Evolutionary conservation across 2,888 invertebrate genomes (phyloP).

Genomic region (Apotomis capreana): DNA sequence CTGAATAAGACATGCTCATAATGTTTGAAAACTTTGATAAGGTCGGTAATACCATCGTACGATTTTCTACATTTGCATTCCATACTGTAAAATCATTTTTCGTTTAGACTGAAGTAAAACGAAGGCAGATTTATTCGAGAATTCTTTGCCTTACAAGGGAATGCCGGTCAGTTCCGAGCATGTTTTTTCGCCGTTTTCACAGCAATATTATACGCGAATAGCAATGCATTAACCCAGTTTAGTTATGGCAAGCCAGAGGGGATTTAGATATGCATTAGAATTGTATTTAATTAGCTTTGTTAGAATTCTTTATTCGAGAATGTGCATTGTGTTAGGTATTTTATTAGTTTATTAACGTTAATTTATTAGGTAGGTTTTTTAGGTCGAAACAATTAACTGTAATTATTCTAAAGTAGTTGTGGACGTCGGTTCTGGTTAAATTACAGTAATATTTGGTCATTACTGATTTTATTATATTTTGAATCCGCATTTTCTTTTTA

Average conservation of each 20-base stretch:
- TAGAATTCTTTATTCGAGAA: not conserved
- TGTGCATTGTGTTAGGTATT: not conserved
- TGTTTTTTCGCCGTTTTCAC: conserved; percentile 49
- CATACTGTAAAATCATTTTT: not conserved
- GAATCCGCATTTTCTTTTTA: too few species aligned
- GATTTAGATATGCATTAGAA: conserved; percentile 15
- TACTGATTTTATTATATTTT: too few species aligned
- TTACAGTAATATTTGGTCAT: too few species aligned
- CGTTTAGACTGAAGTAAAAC: conserved; percentile 1
- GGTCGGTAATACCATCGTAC: too few species aligned
- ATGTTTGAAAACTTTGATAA: too few species aligned
- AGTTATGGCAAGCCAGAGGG: conserved; percentile 21
- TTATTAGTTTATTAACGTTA: not conserved
- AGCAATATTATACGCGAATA: conserved; percentile 55
- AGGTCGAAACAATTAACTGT: too few species aligned
- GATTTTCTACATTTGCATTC: too few species aligned
- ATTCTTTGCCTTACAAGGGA: conserved; percentile 60
- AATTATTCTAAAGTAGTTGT: too few species aligned
- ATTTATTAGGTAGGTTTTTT: not conserved
- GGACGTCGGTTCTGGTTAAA: too few species aligned
- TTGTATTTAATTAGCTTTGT: conserved; percentile 4
- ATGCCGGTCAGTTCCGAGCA: conserved; percentile 54
- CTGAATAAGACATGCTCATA: too few species aligned
- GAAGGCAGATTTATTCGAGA: conserved; percentile 52
- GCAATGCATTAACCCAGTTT: conserved; percentile 64